Base-by-base conservation (phyloP, 1,140 invertebrate genomes). In the Drosophila neocordata region DNA sequence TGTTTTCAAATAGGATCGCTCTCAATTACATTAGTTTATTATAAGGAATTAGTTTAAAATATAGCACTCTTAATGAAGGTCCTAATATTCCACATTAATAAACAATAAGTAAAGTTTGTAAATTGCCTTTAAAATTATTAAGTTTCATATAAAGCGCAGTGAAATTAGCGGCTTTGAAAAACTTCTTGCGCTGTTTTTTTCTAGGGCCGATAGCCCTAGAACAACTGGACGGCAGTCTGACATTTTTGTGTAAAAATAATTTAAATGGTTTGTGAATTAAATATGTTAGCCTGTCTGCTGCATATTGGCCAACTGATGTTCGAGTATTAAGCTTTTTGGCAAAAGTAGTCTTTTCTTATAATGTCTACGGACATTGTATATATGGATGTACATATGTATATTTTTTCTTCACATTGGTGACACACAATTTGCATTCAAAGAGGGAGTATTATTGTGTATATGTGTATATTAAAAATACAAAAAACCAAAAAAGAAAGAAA, bases 351-450 rank as follows among this genome's bases (percentile, higher is more conserved):
- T n/a, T n/a, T n/a, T 31, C 6, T 31, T 31, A 6, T 31, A 31
- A 31, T 31, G 27, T 6, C 27, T 31, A n/a, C n/a, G n/a, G n/a
- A n/a, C n/a, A n/a, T 34, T 9, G 4, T 9, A 34, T 6, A 34
- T 34, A 34, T 9, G 9, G 4, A 35, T 35, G 34, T 35, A 12
- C 9, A 12, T 12, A 35, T 12, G 9, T 35, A 12, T 12, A 77
- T 79, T 66, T 74, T 77, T 60, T 77, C 41, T 20, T 48, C 15
- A 4, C n/a, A n/a, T n/a, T n/a, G n/a, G n/a, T 48, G 41, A 18
- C 41, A 44, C 74, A 79, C 82, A 85, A 85, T 85, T 87, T 85
- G 82, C 82, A 87, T 85, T 83, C 65, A 53, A 59, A 87, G 81
- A 87, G 74, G 82, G 82, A 74, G 73, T 85, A 81, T 35, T 60